phyloP scores from a whole-genome alignment of 2,797 vertebrate genomes.

The Triplophysa yarkandensis region DNA sequence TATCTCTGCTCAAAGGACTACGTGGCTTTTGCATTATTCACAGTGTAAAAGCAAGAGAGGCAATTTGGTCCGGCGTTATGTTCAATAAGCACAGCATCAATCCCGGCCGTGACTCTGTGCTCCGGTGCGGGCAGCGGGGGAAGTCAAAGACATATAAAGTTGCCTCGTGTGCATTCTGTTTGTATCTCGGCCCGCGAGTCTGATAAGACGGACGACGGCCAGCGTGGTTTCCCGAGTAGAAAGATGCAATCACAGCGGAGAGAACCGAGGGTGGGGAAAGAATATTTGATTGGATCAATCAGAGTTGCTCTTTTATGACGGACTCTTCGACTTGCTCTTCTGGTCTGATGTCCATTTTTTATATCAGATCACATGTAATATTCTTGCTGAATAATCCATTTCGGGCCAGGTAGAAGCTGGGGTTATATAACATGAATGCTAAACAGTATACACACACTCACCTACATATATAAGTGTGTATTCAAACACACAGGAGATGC shows the following conservation, averaged over 20 bases:
- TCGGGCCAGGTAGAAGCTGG: constrained; percentile 63
- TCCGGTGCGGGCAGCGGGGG: neutral
- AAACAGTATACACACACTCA: constrained; percentile 43
- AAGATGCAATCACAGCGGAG: constrained; percentile 38
- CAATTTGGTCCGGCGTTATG: constrained; percentile 38
- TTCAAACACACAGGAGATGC: constrained; percentile 69
- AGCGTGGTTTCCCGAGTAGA: constrained; percentile 39
- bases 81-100: constrained; percentile 45
- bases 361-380: constrained; percentile 69
- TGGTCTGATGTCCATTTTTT: constrained; percentile 24
- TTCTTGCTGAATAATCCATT: constrained; percentile 82
- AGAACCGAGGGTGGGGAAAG: constrained; percentile 20
- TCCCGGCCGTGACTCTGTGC: constrained; percentile 23
- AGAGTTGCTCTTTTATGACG: constrained; percentile 12
- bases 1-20: constrained; percentile 40
- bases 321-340: constrained; percentile 12
- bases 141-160: constrained; percentile 31
- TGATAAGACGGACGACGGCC: constrained; percentile 23
- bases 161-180: constrained; percentile 29
- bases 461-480: constrained; percentile 59
- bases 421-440: constrained; percentile 67
- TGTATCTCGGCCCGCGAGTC: constrained; percentile 11
- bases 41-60: constrained; percentile 44
- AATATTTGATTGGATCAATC: constrained; percentile 32
- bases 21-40: constrained; percentile 53